Evolutionary conservation across 2,113 vertebrate species (phyloP).

Genomic region (Shinisaurus crocodilurus): DNA sequence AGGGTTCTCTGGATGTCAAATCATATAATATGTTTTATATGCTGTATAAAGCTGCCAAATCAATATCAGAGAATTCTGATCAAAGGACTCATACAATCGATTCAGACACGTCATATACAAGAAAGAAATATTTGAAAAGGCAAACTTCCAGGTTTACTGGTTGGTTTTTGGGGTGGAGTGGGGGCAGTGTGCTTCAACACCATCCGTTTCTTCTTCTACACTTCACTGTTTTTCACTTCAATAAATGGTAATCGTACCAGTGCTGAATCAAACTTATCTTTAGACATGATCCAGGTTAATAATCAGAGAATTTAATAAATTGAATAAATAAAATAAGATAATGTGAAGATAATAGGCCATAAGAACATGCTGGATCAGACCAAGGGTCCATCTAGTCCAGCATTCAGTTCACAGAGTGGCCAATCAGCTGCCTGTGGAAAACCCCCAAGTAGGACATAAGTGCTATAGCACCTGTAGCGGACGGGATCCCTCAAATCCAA

Average conservation of each 20-base stretch:
- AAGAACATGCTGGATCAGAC: no score
- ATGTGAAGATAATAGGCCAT: neutral
- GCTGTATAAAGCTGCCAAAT: slow-evolving; percentile 11
- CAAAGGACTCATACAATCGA: neutral
- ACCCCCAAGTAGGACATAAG: no score
- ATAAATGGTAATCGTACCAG: neutral
- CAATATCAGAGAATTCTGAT: neutral
- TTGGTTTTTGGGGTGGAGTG: no score
- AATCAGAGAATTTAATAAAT: neutral
- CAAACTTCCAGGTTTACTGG: neutral
- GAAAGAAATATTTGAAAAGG: neutral
- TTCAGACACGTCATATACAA: neutral
- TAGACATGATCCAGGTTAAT: neutral
- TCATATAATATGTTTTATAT: slow-evolving; percentile 11
- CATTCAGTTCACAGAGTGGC: no score
- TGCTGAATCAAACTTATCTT: neutral
- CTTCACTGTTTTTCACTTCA: neutral
- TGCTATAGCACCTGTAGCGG: no score
- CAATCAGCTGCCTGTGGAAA: no score
- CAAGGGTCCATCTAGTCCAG: no score
- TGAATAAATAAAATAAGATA: no score
- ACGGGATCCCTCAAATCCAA: no score
- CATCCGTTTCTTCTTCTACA: neutral
- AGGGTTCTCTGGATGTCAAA: neutral
- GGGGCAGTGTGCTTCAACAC: neutral